Evolutionary conservation across 92 coral and sea anemone species (phyloP).

Genomic region (Phenganax stokvisi): DNA sequence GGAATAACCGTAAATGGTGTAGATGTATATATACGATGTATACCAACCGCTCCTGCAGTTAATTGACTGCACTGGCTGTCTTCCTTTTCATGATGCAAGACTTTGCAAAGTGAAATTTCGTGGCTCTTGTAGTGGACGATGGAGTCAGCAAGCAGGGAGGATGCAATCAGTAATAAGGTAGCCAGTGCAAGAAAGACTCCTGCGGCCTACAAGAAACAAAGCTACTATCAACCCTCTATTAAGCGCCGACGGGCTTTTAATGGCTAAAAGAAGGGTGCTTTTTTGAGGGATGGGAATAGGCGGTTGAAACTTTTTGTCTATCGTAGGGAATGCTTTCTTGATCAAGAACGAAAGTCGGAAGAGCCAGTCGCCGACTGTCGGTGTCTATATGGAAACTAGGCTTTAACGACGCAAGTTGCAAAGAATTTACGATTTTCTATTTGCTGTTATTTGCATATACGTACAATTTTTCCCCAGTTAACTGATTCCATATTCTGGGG

Average conservation of each 20-base stretch:
- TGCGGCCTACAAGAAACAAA: not conserved
- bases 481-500: not conserved
- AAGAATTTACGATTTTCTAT: too few relatives aligned
- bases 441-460: not conserved
- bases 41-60: slow-evolving; percentile 2
- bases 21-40: not conserved
- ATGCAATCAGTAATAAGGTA: slow-evolving; percentile 1
- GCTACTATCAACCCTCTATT: not conserved
- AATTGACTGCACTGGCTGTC: not conserved
- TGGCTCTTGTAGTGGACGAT: not conserved
- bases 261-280: too few relatives aligned
- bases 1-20: too few relatives aligned
- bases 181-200: not conserved
- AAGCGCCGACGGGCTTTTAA: not conserved
- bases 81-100: not conserved
- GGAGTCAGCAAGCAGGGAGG: not conserved
- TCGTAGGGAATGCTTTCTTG: not conserved
- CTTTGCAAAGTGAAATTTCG: not conserved
- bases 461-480: slow-evolving; percentile 5
- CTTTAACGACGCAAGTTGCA: too few relatives aligned
- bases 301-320: not conserved
- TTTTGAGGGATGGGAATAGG: not conserved
- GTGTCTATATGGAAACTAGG: too few relatives aligned
- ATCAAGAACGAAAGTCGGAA: not conserved
- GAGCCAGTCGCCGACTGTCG: too few relatives aligned